A percentile compares a stretch with the other conserved stretches of the same genome.
phyloP scores from a whole-genome alignment of 2,888 invertebrate genomes.

The Allacma fusca region DNA sequence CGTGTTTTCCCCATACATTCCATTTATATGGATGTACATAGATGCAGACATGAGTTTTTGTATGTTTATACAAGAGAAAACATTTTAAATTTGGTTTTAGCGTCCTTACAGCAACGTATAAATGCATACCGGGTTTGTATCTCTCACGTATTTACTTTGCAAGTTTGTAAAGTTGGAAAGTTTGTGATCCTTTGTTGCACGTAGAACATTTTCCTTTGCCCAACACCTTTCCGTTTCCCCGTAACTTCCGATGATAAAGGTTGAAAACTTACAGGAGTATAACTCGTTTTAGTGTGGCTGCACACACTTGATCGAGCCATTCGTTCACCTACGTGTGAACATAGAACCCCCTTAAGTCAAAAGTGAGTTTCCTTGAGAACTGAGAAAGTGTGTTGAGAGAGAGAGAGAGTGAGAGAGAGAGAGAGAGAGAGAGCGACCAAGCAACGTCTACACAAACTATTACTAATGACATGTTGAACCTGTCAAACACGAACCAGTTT shows the following conservation, averaged over 20 bases:
- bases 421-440: neutral
- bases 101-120: no score
- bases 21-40: no score
- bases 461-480: slow-evolving; percentile 36
- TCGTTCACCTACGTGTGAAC: neutral
- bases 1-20: no score
- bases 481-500: slow-evolving; percentile 19
- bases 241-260: neutral
- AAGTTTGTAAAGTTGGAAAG: neutral
- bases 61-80: no score
- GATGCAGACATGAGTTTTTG: no score
- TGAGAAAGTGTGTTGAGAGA: neutral
- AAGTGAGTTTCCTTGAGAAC: slow-evolving; percentile 2
- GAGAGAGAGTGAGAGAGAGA: neutral
- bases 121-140: neutral
- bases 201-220: neutral
- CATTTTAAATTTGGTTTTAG: no score
- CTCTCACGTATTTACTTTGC: slow-evolving; percentile 3
- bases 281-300: slow-evolving; percentile 7
- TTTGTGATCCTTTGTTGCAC: neutral
- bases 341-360: slow-evolving; percentile 8
- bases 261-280: neutral
- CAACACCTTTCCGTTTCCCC: slow-evolving; percentile 19
- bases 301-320: neutral
- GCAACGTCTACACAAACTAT: slow-evolving; percentile 15